Conservation (phyloP, 2,797 vertebrate genomes). For the Microctenopoma stevenorrisi region DNA sequence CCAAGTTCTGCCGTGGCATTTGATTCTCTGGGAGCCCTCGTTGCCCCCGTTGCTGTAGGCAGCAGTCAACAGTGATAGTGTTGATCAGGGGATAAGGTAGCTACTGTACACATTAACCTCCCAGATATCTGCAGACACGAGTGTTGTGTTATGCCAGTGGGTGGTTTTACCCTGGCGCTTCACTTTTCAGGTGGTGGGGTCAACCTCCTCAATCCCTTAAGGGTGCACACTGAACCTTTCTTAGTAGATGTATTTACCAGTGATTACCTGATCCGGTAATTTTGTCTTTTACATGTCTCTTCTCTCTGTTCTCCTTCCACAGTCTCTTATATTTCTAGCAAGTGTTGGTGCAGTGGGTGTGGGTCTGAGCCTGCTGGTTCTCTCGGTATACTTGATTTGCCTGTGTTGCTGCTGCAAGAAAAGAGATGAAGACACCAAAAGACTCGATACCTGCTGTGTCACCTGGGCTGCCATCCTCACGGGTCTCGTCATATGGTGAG, state of each 20-base stretch:
- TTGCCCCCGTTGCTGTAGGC: slow-evolving; percentile 5
- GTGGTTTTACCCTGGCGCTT: slow-evolving; percentile 42
- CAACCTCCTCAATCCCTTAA: slow-evolving; percentile 19
- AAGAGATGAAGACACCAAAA: slow-evolving; percentile 85
- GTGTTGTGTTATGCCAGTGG: slow-evolving; percentile 28
- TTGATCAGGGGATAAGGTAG: slow-evolving; percentile 18
- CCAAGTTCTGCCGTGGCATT: slow-evolving; percentile 15
- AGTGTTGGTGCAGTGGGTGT: slow-evolving; percentile 86
- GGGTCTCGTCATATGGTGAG: slow-evolving; percentile 94
- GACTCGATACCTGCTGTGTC: slow-evolving; percentile 85
- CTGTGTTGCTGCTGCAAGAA: slow-evolving; percentile 86
- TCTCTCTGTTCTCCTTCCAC: slow-evolving; percentile 18
- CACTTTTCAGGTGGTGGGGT: slow-evolving; percentile 7
- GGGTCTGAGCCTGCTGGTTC: slow-evolving; percentile 88
- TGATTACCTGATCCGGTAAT: neutral
- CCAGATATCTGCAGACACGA: slow-evolving; percentile 21
- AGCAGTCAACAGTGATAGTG: slow-evolving; percentile 27
- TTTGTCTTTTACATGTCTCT: neutral
- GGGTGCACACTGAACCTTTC: slow-evolving; percentile 6
- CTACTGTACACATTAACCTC: slow-evolving; percentile 12
- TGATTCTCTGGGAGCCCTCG: slow-evolving; percentile 11
- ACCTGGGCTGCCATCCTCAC: slow-evolving; percentile 89
- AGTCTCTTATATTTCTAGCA: slow-evolving; percentile 90
- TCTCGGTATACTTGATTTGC: slow-evolving; percentile 86
- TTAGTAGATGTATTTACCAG: neutral